These are phyloP conservation scores for Anthopleura sola DNA, from an alignment of 64 coral and sea anemone species.

Conservation along the genomic window DNA sequence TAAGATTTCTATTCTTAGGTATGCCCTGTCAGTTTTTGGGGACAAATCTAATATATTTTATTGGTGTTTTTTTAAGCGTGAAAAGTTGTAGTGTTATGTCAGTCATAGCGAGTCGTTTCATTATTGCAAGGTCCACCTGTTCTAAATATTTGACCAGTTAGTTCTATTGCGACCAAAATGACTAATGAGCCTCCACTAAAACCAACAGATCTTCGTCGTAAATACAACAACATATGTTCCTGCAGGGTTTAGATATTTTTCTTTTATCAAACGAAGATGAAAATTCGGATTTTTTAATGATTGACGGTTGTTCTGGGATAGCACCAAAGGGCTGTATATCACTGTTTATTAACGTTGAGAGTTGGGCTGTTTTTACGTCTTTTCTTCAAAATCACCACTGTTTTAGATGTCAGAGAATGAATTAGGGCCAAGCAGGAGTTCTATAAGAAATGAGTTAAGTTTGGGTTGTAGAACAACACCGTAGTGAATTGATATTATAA, in stretches of 20 bases:
- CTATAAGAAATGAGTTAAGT: constrained; percentile 5
- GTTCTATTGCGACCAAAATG: constrained; percentile 21
- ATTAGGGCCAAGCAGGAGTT: neutral
- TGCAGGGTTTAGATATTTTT: neutral
- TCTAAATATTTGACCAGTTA: constrained; percentile 27
- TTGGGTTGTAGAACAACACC: neutral
- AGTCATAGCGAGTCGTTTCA: constrained; percentile 16
- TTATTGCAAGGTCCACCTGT: constrained; percentile 22
- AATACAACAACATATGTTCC: constrained; percentile 11
- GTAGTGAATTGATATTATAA: neutral
- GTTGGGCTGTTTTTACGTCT: neutral
- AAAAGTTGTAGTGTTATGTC: constrained; percentile 31
- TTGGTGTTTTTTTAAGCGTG: constrained; percentile 21
- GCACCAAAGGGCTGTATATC: neutral
- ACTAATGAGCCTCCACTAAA: constrained; percentile 11
- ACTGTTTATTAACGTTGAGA: neutral
- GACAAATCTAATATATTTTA: constrained; percentile 41
- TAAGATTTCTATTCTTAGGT: neutral
- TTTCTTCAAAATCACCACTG: neutral
- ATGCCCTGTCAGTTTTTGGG: neutral
- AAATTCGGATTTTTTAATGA: neutral
- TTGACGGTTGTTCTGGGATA: neutral
- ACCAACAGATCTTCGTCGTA: neutral
- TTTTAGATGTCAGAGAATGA: neutral
- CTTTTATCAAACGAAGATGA: neutral